phyloP scores from a whole-genome alignment of 1,140 invertebrate species.

The Drosophila pandora region DNA sequence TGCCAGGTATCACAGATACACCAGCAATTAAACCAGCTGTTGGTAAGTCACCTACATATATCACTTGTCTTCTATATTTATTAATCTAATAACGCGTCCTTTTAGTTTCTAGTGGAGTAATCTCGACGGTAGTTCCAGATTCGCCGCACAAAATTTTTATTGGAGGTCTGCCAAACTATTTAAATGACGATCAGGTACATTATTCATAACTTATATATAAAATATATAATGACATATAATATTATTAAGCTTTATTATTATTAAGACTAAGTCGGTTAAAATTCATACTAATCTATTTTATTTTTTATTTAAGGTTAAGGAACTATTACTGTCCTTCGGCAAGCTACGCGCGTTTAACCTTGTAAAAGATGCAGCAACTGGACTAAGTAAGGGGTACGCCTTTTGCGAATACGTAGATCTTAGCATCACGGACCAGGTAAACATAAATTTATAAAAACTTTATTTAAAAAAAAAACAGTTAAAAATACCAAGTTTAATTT shows the following conservation, averaged over 20 bases:
- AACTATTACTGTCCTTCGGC: slow-evolving; percentile 98
- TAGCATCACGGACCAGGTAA: slow-evolving; percentile 97
- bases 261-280: background rate
- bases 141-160: slow-evolving; percentile 99
- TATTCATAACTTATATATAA: background rate
- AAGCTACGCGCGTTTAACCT: slow-evolving; percentile 99
- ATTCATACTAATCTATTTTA: background rate
- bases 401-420: slow-evolving; percentile 99
- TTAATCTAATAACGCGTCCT: background rate
- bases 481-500: background rate
- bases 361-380: slow-evolving; percentile 98
- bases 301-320: slow-evolving; percentile 91
- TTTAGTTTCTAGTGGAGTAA: slow-evolving; percentile 88
- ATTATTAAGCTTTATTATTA: too few relatives aligned
- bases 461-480: background rate
- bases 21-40: slow-evolving; percentile 92
- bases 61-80: background rate
- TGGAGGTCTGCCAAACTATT: slow-evolving; percentile 99
- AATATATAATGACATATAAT: too few relatives aligned
- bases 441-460: background rate
- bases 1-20: slow-evolving; percentile 97
- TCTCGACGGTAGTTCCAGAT: slow-evolving; percentile 96
- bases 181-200: slow-evolving; percentile 98
- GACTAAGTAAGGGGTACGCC: slow-evolving; percentile 98
- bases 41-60: slow-evolving; percentile 84